phyloP scores from a whole-genome alignment of 2,113 vertebrate species.

The Phalacrocorax aristotelis region DNA sequence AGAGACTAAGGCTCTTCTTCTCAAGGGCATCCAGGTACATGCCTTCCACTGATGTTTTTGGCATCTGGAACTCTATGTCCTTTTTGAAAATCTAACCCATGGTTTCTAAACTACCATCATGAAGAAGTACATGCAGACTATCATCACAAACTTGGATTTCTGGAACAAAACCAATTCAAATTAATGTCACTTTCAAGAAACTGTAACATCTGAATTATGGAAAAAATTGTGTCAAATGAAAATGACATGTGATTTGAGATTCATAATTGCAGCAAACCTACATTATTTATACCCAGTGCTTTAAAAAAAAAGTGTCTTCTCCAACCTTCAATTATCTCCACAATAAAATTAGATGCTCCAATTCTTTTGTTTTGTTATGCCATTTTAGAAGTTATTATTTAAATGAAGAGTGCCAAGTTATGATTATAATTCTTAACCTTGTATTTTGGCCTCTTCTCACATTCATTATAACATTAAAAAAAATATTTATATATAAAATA shows the following conservation, averaged over 20 bases:
- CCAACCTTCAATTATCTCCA: not conserved
- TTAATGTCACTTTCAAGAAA: not conserved
- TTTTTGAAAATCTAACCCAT: not conserved
- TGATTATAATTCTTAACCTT: not conserved
- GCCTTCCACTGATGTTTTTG: not conserved
- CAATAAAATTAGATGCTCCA: not conserved
- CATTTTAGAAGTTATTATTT: not conserved
- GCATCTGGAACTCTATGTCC: not conserved
- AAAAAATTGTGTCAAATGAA: not conserved
- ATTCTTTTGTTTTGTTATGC: not conserved
- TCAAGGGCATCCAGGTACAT: not conserved
- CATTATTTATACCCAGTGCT: not conserved
- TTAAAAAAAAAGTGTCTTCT: not conserved
- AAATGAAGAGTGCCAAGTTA: not conserved
- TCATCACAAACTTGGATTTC: not conserved
- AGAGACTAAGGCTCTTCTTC: not conserved
- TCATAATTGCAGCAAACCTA: not conserved
- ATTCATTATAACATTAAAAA: not conserved
- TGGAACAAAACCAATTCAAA: not conserved
- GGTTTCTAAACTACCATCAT: not conserved
- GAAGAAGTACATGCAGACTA: not conserved
- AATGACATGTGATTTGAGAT: not conserved
- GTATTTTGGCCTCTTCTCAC: accelerated
- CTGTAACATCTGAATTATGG: not conserved
- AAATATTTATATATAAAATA: not conserved